Evolutionary conservation across 2,113 vertebrate species (phyloP), one percentile per base, ranked within the genome.

Genomic region (Cercocebus atys): DNA sequence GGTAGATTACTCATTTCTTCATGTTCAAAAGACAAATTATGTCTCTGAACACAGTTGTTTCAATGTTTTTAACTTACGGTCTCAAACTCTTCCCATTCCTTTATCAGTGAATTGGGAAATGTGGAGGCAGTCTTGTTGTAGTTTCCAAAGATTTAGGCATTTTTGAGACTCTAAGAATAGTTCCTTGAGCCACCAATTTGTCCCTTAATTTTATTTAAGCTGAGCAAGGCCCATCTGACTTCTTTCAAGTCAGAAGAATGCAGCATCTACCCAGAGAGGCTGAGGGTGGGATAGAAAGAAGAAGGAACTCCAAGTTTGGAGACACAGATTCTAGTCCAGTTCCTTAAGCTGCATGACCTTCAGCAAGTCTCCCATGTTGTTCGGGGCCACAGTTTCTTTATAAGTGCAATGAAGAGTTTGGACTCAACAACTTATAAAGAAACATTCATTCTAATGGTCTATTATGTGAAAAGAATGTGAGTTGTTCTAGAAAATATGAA

Each of bases 131-230:
- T 87, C 30, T 78, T 72, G 20, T 27, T n/a, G 40, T 75, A n/a
- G 86, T 96, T 96, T 80, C 61, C 87, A 84, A 94, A 91, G 47
- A 93, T 10, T 1, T 75, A 27, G 35, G 14, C 7, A 68, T 55
- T 78, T 88, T 89, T 57, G 84, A 59, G n/a, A 89, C 23, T 73
- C 66, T 80, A 84, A 92, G 50, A 90, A 70, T 84, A 96, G 55
- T 27, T 57, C 38, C 27, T 10, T n/a, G 38, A 94, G 23, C 59
- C 18, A 70, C 25, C 18, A 57, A 72, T 35, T 81, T 84, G 57
- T 80, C 32, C 64, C 47, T 92, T 84, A 38, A 81, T 88, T 64
- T 80, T 12, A 38, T 88, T 81, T 80, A 82, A 22, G 22, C 20
- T 25, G n/a, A 73, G 12, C 17, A 70, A 61, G 79, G 55, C 13